Conservation (phyloP, 2,888 invertebrate genomes). For the Chouioia cunea region DNA sequence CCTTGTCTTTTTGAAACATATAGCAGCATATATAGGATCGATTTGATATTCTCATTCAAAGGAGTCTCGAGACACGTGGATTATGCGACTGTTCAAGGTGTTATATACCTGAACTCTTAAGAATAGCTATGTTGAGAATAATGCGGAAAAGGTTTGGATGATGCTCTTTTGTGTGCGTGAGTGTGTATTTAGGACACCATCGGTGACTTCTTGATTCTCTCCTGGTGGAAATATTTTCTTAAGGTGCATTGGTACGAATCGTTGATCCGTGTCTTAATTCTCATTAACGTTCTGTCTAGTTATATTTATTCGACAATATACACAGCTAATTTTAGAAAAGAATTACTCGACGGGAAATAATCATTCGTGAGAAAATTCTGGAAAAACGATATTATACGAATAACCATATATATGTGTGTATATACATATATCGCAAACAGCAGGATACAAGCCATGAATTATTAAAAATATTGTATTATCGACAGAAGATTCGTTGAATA, state of each 20-base stretch:
- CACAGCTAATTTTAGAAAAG: not conserved
- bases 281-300: slow-evolving; percentile 33
- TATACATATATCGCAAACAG: slow-evolving; percentile 7
- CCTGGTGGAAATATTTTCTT: not conserved
- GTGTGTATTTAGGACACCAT: slow-evolving; percentile 14
- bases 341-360: slow-evolving; percentile 11
- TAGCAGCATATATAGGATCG: too few species aligned
- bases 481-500: not conserved
- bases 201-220: slow-evolving; percentile 35
- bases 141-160: not conserved
- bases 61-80: not conserved
- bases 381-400: slow-evolving; percentile 6
- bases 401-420: not conserved
- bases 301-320: too few species aligned
- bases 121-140: not conserved
- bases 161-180: not conserved
- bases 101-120: slow-evolving; percentile 24
- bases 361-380: too few species aligned
- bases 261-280: slow-evolving; percentile 19
- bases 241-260: not conserved
- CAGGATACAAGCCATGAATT: slow-evolving; percentile 22
- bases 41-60: not conserved
- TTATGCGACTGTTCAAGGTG: not conserved
- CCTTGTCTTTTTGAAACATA: not conserved
- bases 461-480: slow-evolving; percentile 17